Base-by-base conservation (phyloP, 2,888 invertebrate species). In the Polymixis lichenea region DNA sequence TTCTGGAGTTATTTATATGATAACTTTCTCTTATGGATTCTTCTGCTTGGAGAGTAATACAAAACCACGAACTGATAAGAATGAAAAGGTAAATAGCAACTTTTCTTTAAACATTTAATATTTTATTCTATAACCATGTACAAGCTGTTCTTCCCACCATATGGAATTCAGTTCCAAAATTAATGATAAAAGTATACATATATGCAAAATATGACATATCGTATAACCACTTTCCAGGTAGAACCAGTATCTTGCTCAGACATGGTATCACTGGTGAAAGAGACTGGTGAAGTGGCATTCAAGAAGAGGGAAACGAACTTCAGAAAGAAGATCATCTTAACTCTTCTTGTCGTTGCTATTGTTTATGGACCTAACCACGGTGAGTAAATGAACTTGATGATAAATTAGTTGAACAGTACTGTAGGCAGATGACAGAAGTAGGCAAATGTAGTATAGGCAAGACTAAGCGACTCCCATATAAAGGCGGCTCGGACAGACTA, bases 301-400 rank as follows among this genome's bases (percentile, higher is more conserved):
- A 97, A 95, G 84, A 95, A 96, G 80, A 92, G 97, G 49, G 93
- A 94, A n/a, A 91, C 91, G 0, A 94, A 95, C 77, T 87, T 90
- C 17, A 94, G 95, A 51, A 91, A 88, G 73, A 96, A 97, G 83
- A 95, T 97, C 46, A 92, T 96, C 56, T 82, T 95, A 43, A 96
- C 97, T 1, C 93, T 97, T 69, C 80, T 96, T 43, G 92, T 96
- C 2, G 97, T 96, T 7, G 94, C 95, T 46, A 93, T 97, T 1
- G 91, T 97, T 7, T 96, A 97, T 83, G 97, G 97, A 53, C 97
- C 97, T 0, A 94, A 94, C 84, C 96, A 97, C 87, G 97, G 97
- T 97, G 90, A 93, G 92, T 85, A 15, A 2, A 46, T 46, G 4
- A 67, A 38, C 19, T 56, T 38, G 11, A 66, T 66, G 15, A n/a